These are phyloP conservation scores for Clunio marinus DNA, from an alignment of 2,888 invertebrate genomes.

Conservation along the genomic window DNA sequence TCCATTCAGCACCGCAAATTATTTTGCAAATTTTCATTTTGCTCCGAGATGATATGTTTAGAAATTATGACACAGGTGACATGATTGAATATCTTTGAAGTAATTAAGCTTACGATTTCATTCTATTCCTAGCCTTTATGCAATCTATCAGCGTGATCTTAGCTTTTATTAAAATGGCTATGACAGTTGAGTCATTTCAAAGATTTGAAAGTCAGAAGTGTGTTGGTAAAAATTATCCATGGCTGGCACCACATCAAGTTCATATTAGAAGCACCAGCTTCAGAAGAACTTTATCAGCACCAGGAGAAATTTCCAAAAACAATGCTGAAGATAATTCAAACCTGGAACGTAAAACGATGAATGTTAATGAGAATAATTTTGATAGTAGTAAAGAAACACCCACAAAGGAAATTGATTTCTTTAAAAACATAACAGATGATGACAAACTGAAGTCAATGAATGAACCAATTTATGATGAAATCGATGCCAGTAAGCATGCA, in stretches of 20 bases:
- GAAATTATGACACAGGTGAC: conserved; percentile 62
- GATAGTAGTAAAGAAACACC: conserved; percentile 12
- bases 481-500: neutral
- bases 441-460: conserved; percentile 40
- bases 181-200: conserved; percentile 67
- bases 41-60: conserved; percentile 55
- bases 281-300: conserved; percentile 36
- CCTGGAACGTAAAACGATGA: conserved; percentile 30
- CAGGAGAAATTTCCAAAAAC: neutral
- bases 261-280: conserved; percentile 42
- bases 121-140: conserved; percentile 57
- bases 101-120: conserved; percentile 28
- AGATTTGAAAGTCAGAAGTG: conserved; percentile 74
- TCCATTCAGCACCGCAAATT: conserved; percentile 72
- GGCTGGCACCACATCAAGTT: conserved; percentile 56
- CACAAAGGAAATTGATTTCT: conserved; percentile 1
- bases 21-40: conserved; percentile 63
- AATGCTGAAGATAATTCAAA: neutral
- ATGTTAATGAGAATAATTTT: conserved; percentile 40
- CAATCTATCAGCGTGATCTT: conserved; percentile 64
- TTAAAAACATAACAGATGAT: conserved; percentile 40
- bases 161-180: conserved; percentile 65
- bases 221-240: conserved; percentile 68
- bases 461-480: neutral
- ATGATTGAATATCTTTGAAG: conserved; percentile 20